Base-by-base conservation (phyloP, 2,113 vertebrate genomes). In the Anhinga anhinga region DNA sequence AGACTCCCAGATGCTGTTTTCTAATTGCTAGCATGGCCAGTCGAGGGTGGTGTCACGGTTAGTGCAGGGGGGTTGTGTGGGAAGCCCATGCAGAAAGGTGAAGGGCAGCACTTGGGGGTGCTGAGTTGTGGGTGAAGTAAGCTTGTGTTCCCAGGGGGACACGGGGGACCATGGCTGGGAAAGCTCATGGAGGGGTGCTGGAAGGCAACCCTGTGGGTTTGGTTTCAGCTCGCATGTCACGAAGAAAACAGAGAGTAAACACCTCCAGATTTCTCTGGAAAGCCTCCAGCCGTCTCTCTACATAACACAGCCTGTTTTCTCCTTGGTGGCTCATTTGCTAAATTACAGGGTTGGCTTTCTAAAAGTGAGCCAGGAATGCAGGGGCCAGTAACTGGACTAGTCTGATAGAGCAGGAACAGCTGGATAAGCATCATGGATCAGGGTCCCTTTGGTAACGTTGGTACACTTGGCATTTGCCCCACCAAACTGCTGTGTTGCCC, bases 91-190 rank as follows among this genome's bases (percentile, higher is more conserved):
- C 29, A 86, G 88, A 66, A 66, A n/a, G 5, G 4, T 38, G 4
- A 44, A 15, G 12, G 22, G 15, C 56, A 76, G 76, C 13, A 27
- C 22, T 42, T n/a, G 11, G 22, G 27, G 22, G 3, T 73, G 44
- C 25, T 0, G 2, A 42, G 17, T n/a, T 0, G 0, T 1, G 5
- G 34, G 17, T 1, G 4, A 78, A 23, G 62, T 20, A 29, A 61
- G 55, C 13, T 81, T n/a, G 17, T n/a, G 13, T 32, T 52, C 22
- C 36, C 3, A 3, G 26, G 25, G 26, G 2, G 27, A 10, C 45
- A 21, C 1, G 0, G 20, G 3, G 15, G 2, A 55, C 11, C 44
- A 40, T 0, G 1, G 21, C 55, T 2, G 14, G 55, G 22, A 79
- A 47, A 89, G 36, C 20, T 93, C 1, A 0, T 2, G 5, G 19